Evolutionary conservation across 2,797 vertebrate species (phyloP).

Genomic region (Prunella strophiata): DNA sequence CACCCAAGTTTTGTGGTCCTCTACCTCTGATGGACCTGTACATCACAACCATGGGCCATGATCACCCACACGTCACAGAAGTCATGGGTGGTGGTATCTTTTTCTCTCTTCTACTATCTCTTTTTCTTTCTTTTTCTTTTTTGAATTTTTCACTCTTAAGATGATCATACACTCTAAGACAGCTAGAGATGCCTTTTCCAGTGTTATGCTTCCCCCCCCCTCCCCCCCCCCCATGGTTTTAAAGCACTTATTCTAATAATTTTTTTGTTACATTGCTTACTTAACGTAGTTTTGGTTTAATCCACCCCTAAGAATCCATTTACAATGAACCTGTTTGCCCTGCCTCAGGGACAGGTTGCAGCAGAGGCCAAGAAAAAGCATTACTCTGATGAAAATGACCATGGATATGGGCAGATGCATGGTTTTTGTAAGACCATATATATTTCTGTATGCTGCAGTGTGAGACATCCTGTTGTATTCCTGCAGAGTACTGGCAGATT

Average conservation of each 20-base stretch:
- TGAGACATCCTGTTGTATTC: not conserved
- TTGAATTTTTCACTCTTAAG: not conserved
- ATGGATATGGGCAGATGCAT: not conserved
- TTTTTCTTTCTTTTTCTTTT: not conserved
- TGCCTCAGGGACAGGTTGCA: not conserved
- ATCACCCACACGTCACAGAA: rapidly evolving
- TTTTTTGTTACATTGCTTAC: not conserved
- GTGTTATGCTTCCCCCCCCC: no score
- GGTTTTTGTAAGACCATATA: rapidly evolving
- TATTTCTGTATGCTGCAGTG: not conserved
- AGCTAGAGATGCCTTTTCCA: not conserved
- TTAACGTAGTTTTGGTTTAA: not conserved
- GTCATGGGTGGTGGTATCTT: rapidly evolving
- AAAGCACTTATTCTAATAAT: not conserved
- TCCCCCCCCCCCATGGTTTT: no score
- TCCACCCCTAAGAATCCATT: not conserved
- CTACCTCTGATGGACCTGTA: not conserved
- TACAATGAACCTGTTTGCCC: not conserved
- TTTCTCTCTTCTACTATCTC: not conserved
- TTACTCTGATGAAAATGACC: not conserved
- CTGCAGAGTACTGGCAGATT: not conserved
- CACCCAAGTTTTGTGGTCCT: rapidly evolving
- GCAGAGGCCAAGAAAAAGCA: not conserved
- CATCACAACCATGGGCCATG: rapidly evolving
- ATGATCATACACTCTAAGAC: not conserved